phyloP scores from a whole-genome alignment of 2,113 vertebrate species.

The Ploceus nigricollis region DNA sequence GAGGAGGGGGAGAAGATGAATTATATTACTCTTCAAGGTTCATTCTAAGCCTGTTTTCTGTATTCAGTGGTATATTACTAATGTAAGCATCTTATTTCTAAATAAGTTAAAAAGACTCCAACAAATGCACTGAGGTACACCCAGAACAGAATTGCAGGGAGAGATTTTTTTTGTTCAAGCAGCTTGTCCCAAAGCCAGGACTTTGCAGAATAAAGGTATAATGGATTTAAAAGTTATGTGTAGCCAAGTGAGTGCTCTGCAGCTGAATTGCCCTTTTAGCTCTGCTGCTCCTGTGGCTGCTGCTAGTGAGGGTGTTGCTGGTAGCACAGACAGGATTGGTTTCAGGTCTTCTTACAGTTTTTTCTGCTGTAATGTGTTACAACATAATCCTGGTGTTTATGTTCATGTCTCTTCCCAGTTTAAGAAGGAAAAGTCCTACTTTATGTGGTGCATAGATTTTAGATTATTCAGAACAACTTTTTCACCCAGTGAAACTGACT shows the following conservation, averaged over 20 bases:
- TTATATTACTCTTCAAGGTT: neutral
- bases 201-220: neutral
- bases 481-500: neutral
- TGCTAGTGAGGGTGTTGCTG: neutral
- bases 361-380: neutral
- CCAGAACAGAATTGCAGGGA: neutral
- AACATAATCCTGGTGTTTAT: neutral
- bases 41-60: too few species aligned
- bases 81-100: neutral
- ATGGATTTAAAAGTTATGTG: neutral
- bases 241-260: neutral
- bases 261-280: neutral
- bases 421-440: neutral
- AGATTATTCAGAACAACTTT: neutral
- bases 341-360: neutral
- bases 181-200: neutral
- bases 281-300: neutral
- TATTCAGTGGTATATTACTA: neutral
- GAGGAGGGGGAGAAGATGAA: neutral
- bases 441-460: neutral
- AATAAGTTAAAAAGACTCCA: accelerated
- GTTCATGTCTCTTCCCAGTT: neutral
- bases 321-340: neutral
- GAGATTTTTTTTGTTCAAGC: neutral
- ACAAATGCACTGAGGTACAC: neutral